Evolutionary conservation across 2,113 vertebrate species (phyloP).

Genomic region (Brevimyrus niger): DNA sequence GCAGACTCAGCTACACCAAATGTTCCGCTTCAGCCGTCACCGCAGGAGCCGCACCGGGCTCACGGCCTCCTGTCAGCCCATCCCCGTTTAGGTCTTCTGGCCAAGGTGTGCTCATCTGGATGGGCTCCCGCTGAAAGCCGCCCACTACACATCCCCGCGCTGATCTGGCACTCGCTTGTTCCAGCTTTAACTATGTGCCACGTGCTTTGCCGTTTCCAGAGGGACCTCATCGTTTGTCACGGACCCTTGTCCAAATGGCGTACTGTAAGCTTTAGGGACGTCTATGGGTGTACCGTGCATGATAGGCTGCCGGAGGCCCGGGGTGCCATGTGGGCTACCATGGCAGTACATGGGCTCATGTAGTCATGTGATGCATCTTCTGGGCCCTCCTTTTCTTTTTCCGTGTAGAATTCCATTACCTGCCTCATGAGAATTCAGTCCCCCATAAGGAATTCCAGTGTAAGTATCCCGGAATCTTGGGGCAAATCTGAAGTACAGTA

Average conservation of each 20-base stretch:
- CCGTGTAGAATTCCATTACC: not conserved
- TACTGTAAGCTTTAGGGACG: not conserved
- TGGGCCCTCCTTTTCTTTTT: not conserved
- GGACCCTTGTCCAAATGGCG: not conserved
- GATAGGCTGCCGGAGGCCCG: not conserved
- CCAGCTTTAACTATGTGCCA: not conserved
- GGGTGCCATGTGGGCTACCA: not conserved
- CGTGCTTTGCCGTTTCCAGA: not conserved
- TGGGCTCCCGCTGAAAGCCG: not conserved
- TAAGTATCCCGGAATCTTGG: not conserved
- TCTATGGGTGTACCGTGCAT: not conserved
- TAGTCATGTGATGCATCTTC: not conserved
- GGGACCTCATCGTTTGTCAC: not conserved
- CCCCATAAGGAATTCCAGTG: not conserved
- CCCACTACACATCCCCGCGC: not conserved
- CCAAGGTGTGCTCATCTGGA: not conserved
- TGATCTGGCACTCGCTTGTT: not conserved
- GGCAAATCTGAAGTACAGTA: not conserved
- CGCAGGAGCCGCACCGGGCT: conserved; percentile 34
- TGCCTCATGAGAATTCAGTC: not conserved
- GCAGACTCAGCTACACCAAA: conserved; percentile 32
- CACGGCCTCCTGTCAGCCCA: conserved; percentile 19
- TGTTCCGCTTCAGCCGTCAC: conserved; percentile 31
- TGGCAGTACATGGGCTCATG: not conserved
- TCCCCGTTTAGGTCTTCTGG: not conserved